Evolutionary conservation across 2,113 vertebrate genomes (phyloP).

Genomic region (Gallinago media): DNA sequence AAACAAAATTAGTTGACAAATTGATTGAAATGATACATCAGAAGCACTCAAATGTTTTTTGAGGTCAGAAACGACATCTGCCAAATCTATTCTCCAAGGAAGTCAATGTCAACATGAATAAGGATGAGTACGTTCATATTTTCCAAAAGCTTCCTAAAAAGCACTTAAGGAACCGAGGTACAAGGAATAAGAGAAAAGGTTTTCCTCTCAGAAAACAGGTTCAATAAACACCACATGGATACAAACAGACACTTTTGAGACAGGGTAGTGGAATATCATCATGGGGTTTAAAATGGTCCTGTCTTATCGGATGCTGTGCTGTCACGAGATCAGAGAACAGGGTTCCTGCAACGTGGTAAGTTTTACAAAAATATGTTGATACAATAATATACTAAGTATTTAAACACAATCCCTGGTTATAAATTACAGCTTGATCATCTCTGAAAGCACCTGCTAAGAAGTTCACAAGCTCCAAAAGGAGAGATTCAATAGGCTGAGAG

Average conservation of each 20-base stretch:
- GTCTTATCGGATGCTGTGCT: not conserved
- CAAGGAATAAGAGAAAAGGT: not conserved
- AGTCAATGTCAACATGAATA: not conserved
- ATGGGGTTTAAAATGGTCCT: fast-evolving
- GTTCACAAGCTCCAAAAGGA: not conserved
- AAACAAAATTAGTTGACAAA: not conserved
- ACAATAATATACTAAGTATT: not conserved
- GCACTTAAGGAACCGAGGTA: not conserved
- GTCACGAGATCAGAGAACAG: fast-evolving
- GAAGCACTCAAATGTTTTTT: not conserved
- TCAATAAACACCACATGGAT: not conserved
- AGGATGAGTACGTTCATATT: not conserved
- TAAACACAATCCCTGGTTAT: not conserved
- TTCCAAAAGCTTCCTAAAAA: not conserved
- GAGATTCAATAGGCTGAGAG: not conserved
- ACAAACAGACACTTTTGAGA: not conserved
- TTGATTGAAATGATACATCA: not conserved
- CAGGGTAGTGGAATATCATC: not conserved
- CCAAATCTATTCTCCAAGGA: not conserved
- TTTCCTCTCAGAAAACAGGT: not conserved
- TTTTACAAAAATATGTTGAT: not conserved
- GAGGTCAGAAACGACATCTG: not conserved
- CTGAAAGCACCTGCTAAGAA: not conserved
- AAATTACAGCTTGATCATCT: not conserved
- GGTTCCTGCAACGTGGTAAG: not conserved